Percentiles rank a stretch among this genome's conserved stretches.
phyloP scores from a whole-genome alignment of 2,888 invertebrate genomes.

The Leptogaster cylindrica region DNA sequence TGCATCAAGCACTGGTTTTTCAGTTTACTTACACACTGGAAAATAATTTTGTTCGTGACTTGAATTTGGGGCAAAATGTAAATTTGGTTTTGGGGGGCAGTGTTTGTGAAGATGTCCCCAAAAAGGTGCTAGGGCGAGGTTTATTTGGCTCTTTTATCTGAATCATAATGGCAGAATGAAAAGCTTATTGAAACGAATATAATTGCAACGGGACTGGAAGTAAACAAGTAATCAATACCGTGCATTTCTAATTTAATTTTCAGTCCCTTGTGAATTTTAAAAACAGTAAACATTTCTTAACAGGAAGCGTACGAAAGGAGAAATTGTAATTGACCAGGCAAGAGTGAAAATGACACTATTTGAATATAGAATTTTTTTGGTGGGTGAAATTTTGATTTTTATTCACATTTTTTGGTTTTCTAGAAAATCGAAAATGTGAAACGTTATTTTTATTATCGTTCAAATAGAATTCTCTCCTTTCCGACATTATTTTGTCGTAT shows the following conservation, averaged over 20 bases:
- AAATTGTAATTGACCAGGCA: neutral
- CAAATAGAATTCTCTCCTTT: no score
- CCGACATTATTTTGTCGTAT: no score
- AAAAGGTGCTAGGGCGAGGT: neutral
- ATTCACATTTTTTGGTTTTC: no score
- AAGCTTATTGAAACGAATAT: neutral
- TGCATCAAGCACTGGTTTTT: constrained; percentile 32
- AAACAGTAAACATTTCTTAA: neutral
- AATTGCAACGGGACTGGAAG: constrained; percentile 1
- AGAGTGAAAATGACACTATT: no score
- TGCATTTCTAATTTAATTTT: constrained; percentile 8
- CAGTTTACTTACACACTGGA: constrained; percentile 36
- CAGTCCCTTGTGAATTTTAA: neutral
- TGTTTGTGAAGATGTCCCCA: neutral
- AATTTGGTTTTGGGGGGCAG: constrained; percentile 21
- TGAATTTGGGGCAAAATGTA: constrained; percentile 5
- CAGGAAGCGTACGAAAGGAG: neutral
- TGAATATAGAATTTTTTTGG: no score
- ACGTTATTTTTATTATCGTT: no score
- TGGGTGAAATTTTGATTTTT: no score
- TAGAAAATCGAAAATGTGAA: no score
- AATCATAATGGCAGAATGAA: neutral
- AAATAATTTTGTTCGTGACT: constrained; percentile 33
- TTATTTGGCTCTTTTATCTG: neutral
- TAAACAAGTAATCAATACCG: constrained; percentile 20